Base-by-base conservation (phyloP, 1,140 invertebrate genomes). In the Achroia grisella region DNA sequence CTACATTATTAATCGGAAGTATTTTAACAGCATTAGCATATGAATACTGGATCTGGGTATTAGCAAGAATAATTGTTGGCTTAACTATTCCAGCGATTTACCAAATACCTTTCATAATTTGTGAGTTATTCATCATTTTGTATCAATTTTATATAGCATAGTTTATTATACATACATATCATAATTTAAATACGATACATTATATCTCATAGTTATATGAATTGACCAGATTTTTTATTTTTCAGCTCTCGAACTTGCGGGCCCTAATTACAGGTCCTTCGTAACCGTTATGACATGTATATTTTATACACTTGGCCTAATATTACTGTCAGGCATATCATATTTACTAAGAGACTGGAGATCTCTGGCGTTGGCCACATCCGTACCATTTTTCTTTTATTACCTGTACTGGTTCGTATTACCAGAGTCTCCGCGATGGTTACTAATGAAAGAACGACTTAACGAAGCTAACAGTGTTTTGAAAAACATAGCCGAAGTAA, bases 21-120 rank as follows among this genome's bases (percentile, higher is more conserved):
- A 76, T 95, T 50, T 82, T 94, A 50, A 94, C 93, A 8, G 92
- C 92, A 1, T 87, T 92, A 33, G 90, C 94, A 23, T 88, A 89
- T 35, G 89, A 92, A 69, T 96, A 95, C 71, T 94, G 92, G 90
- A 89, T 89, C 33, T 97, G 95, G 93, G 91, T 93, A 0, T 80
- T 88, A 1, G 92, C 92, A 56, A 87, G 94, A 56, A 87, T 92
- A 9, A 87, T 97, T 39, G 94, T 96, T 4, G 95, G 95, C 10
- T 76, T 96, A 0, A 95, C 95, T 0, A 95, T 97, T 59, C 95
- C 95, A 8, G 95, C 95, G 3, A 92, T 97, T n/a, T 97, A 97
- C 82, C 95, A 97, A 87, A 96, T 97, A 74, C 95, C 95, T 3
- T 97, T 97, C 67, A 97, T 97, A 48, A 96, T 97, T 66, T 94